Conservation (phyloP, 2,797 vertebrate genomes). For the Meda fulgida region DNA sequence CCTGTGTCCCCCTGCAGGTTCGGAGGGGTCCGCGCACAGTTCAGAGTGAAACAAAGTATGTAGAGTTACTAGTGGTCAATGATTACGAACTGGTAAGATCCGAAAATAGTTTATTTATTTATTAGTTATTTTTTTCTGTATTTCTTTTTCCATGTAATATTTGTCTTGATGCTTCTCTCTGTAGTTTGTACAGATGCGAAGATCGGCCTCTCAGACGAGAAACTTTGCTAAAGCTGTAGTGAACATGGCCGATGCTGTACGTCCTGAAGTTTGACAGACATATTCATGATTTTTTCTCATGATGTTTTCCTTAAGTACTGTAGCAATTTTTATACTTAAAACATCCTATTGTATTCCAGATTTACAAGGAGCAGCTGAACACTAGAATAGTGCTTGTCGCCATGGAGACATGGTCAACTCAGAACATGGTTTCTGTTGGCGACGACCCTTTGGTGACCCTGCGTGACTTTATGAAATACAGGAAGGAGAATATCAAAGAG, state of each 20-base stretch:
- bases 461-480: constrained; percentile 92
- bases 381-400: constrained; percentile 94
- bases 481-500: constrained; percentile 85
- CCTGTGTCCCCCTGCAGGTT: constrained; percentile 75
- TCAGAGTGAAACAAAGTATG: constrained; percentile 96
- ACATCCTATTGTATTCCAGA: constrained; percentile 73
- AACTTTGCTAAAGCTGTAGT: constrained; percentile 97
- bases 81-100: constrained; percentile 89
- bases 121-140: neutral
- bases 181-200: constrained; percentile 88
- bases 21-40: constrained; percentile 87
- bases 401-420: constrained; percentile 95
- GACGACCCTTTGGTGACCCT: constrained; percentile 91
- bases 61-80: constrained; percentile 94
- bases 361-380: constrained; percentile 97
- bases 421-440: constrained; percentile 88
- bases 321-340: neutral
- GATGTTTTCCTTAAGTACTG: neutral
- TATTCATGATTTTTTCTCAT: neutral
- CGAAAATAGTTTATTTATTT: neutral
- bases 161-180: constrained; percentile 20
- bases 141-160: neutral
- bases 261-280: constrained; percentile 13
- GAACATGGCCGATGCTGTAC: constrained; percentile 92
- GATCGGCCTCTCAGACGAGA: constrained; percentile 86